Conservation (phyloP, 2,888 invertebrate species). For the Microctonus brassicae region DNA sequence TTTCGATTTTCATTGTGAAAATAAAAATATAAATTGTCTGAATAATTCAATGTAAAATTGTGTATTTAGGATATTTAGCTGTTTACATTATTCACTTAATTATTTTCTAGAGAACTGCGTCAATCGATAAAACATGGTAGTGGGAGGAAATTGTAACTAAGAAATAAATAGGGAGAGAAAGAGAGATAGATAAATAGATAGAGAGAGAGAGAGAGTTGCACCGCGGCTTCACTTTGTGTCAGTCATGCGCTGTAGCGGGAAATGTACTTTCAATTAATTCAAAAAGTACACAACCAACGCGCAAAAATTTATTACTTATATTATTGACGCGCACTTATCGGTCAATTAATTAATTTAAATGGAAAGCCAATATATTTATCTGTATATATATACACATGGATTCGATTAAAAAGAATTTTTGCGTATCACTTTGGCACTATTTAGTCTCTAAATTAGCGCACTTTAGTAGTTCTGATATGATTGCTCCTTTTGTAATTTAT, state of each 20-base stretch:
- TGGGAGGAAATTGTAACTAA: not conserved
- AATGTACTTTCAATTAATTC: not conserved
- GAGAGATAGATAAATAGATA: not conserved
- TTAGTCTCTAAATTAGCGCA: conserved; percentile 35
- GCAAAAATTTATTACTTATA: not conserved
- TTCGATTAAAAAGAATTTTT: conserved; percentile 24
- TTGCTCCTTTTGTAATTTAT: conserved; percentile 31
- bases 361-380: not conserved
- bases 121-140: not conserved
- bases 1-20: conserved; percentile 4
- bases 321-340: not conserved
- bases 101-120: not conserved
- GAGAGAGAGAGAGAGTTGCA: conserved; percentile 18
- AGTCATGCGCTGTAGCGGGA: conserved; percentile 28
- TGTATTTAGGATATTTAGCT: not conserved
- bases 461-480: conserved; percentile 45
- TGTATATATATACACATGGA: not conserved
- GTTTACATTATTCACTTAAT: conserved; percentile 23
- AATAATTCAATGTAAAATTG: not conserved
- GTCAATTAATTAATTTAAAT: not conserved
- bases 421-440: conserved; percentile 50
- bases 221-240: conserved; percentile 2
- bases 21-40: not conserved
- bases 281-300: not conserved
- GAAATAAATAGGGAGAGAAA: not conserved